A percentile compares a stretch with the other conserved stretches of the same genome.
Evolutionary conservation across 2,888 invertebrate species (phyloP).

Genomic region (Epinotia brunnichana): DNA sequence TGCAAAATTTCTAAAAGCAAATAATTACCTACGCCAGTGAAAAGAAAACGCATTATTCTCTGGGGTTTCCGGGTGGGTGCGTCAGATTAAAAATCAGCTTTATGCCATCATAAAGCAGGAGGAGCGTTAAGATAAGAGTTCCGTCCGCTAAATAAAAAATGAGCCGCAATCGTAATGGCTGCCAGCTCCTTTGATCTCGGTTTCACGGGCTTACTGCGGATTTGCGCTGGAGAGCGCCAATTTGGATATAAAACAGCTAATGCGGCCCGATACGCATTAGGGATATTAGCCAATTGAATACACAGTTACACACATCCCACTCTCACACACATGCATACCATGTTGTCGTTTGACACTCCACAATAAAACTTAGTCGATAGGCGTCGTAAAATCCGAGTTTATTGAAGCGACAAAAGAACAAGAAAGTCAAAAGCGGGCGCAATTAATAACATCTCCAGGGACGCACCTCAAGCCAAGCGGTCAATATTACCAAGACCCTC

Average conservation of each 20-base stretch:
- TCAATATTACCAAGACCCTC: conserved; percentile 82
- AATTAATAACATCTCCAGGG: conserved; percentile 80
- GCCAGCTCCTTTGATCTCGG: conserved; percentile 80
- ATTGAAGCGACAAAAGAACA: conserved; percentile 80
- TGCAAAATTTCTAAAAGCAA: conserved; percentile 48
- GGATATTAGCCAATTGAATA: conserved; percentile 78
- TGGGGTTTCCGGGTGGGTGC: conserved; percentile 64
- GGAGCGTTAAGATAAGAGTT: conserved; percentile 79
- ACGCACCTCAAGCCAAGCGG: conserved; percentile 76
- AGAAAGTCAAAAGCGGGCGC: conserved; percentile 80
- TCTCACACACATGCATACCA: not conserved
- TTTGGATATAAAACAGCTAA: conserved; percentile 80
- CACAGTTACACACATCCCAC: conserved; percentile 39
- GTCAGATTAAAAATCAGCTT: conserved; percentile 84
- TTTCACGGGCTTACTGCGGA: conserved; percentile 79
- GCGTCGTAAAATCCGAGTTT: conserved; percentile 78
- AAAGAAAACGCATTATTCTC: conserved; percentile 44
- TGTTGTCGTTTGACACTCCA: conserved; percentile 30
- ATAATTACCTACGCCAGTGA: conserved; percentile 55
- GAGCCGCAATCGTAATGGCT: conserved; percentile 82
- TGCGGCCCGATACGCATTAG: conserved; percentile 72
- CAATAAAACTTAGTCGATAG: conserved; percentile 53
- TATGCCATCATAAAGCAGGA: conserved; percentile 82
- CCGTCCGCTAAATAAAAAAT: conserved; percentile 80
- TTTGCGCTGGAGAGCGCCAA: conserved; percentile 75